A percentile compares a stretch with the other conserved stretches of the same genome.
Conservation (phyloP, 1,140 invertebrate genomes). For the Drosophila truncata region DNA sequence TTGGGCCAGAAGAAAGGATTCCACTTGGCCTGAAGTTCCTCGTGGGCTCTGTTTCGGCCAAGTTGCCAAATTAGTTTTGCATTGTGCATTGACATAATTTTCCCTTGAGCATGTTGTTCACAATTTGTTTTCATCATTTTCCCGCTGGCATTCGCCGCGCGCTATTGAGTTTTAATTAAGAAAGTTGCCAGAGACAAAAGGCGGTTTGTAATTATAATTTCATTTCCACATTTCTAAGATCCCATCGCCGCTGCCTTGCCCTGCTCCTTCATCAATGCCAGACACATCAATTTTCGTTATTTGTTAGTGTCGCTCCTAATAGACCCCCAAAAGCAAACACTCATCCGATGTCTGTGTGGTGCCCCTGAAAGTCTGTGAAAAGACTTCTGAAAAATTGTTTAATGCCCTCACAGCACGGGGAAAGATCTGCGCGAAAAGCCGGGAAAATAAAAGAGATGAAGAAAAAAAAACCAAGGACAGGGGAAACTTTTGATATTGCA, state of each 20-base stretch:
- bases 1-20: constrained; percentile 34
- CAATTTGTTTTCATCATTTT: constrained; percentile 58
- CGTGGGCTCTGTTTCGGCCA: constrained; percentile 22
- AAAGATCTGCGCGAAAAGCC: constrained; percentile 10
- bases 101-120: constrained; percentile 34
- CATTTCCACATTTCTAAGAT: constrained; percentile 46
- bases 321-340: constrained; percentile 44
- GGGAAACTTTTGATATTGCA: constrained; percentile 67
- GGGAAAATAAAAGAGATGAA: constrained; percentile 14
- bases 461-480: constrained; percentile 1
- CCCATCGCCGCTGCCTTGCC: neutral
- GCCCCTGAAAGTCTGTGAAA: constrained; percentile 66
- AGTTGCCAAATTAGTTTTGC: constrained; percentile 58
- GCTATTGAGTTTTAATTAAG: constrained; percentile 80
- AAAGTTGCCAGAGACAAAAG: constrained; percentile 63
- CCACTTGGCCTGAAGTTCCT: constrained; percentile 29
- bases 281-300: constrained; percentile 73
- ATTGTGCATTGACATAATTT: constrained; percentile 65
- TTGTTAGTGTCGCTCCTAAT: constrained; percentile 59
- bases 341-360: constrained; percentile 10
- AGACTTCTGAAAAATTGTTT: constrained; percentile 65
- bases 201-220: constrained; percentile 63
- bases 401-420: constrained; percentile 40
- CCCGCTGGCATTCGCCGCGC: constrained; percentile 52
- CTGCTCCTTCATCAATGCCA: constrained; percentile 57